phyloP scores from a whole-genome alignment of 2,113 vertebrate species.

The Mellivora capensis region DNA sequence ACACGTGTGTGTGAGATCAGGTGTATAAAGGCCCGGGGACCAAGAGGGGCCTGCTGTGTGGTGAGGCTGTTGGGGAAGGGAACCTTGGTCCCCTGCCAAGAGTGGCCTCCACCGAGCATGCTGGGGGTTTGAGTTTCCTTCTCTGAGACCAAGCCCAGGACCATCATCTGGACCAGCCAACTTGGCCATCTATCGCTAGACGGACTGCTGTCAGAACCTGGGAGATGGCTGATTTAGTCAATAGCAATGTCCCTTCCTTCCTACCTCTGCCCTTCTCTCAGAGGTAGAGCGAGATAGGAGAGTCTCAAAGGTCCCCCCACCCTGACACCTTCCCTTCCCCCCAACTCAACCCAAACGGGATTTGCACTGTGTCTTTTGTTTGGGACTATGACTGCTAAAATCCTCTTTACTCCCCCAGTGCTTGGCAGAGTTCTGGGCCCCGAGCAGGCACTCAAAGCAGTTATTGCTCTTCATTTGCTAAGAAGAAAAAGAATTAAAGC shows the following conservation, averaged over 20 bases:
- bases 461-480: not conserved
- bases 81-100: no score
- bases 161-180: not conserved
- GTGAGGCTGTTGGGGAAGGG: no score
- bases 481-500: not conserved
- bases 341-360: not conserved
- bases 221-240: not conserved
- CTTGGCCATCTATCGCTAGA: not conserved
- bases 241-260: not conserved
- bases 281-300: not conserved
- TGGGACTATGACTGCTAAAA: not conserved
- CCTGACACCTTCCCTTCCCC: no score
- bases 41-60: no score
- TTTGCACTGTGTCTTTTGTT: accelerated
- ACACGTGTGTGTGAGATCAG: no score
- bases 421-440: not conserved
- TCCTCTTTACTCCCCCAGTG: not conserved
- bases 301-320: not conserved
- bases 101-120: not conserved
- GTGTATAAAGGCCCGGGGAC: not conserved
- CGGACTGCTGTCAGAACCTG: not conserved
- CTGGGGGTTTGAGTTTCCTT: not conserved
- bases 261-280: not conserved
- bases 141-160: not conserved
- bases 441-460: not conserved